These are phyloP conservation scores for Caranx ignobilis DNA, from an alignment of 2,113 vertebrate species.

Conservation along the genomic window DNA sequence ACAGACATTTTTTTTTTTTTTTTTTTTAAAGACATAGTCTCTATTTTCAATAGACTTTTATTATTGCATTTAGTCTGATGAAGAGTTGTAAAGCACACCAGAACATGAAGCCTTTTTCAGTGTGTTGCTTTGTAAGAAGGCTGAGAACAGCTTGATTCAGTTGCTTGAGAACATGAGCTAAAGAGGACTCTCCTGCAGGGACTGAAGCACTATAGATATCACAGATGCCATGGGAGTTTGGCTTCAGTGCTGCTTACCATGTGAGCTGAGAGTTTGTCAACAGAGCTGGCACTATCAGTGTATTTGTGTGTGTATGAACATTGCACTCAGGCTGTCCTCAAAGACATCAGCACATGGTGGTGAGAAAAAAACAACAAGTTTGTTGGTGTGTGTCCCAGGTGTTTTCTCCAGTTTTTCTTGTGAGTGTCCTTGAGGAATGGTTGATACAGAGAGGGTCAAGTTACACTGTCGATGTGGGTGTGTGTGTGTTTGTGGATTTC, in stretches of 20 bases:
- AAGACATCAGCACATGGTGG: conserved; percentile 16
- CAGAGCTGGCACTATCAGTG: conserved; percentile 28
- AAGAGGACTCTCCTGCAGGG: conserved; percentile 54
- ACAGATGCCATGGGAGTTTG: conserved; percentile 57
- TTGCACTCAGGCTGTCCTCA: conserved; percentile 7
- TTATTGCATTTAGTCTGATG: neutral
- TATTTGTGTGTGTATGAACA: conserved; percentile 17
- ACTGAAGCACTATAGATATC: conserved; percentile 56
- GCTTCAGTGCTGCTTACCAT: conserved; percentile 27
- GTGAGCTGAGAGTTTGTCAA: conserved; percentile 52
- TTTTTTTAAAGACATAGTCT: neutral
- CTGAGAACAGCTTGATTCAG: conserved; percentile 31
- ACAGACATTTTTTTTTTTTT: neutral
- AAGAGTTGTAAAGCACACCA: neutral
- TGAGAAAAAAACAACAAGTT: conserved; percentile 13
- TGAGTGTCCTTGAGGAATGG: conserved; percentile 14
- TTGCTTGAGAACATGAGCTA: conserved; percentile 38
- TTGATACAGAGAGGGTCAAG: conserved; percentile 15
- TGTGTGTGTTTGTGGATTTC: conserved; percentile 19
- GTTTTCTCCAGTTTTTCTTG: conserved; percentile 28
- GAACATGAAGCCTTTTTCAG: neutral
- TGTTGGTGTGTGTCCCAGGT: conserved; percentile 23
- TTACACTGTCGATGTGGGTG: conserved; percentile 10
- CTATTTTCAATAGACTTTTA: neutral
- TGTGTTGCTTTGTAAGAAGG: conserved; percentile 6